Evolutionary conservation across 1,140 invertebrate genomes (phyloP).

Genomic region (Zaprionus ghesquierei): DNA sequence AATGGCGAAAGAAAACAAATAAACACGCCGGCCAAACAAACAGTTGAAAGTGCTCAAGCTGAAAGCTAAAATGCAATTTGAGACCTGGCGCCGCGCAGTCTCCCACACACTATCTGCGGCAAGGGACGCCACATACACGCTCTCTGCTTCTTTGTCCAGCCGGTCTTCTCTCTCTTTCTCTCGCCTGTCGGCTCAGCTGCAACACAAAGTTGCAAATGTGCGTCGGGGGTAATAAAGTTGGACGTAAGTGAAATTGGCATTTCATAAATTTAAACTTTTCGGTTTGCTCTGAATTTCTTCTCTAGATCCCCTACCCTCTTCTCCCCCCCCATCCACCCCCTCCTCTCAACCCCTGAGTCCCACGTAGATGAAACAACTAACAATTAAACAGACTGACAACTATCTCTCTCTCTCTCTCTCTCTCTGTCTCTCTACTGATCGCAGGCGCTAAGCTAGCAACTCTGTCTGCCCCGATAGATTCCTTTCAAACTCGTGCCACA

Average conservation of each 20-base stretch:
- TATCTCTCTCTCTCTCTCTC: neutral
- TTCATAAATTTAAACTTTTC: slow-evolving; percentile 75
- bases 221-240: slow-evolving; percentile 82
- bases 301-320: neutral
- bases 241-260: slow-evolving; percentile 82
- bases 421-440: slow-evolving; percentile 3
- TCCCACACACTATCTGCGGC: neutral
- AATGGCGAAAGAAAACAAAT: slow-evolving; percentile 49
- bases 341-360: neutral
- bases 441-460: too few relatives aligned
- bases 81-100: slow-evolving; percentile 43
- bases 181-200: slow-evolving; percentile 38
- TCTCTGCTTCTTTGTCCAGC: neutral
- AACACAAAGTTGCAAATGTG: slow-evolving; percentile 82
- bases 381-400: slow-evolving; percentile 44
- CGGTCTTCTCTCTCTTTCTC: neutral
- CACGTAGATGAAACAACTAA: slow-evolving; percentile 18
- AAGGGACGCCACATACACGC: neutral
- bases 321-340: neutral
- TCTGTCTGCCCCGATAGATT: neutral
- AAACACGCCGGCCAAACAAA: slow-evolving; percentile 70
- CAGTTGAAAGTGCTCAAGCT: slow-evolving; percentile 65
- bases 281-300: slow-evolving; percentile 9
- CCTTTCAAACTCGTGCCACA: slow-evolving; percentile 1
- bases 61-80: slow-evolving; percentile 80